Evolutionary conservation across 2,797 vertebrate genomes (phyloP).

Genomic region (Distichodus sexfasciatus): DNA sequence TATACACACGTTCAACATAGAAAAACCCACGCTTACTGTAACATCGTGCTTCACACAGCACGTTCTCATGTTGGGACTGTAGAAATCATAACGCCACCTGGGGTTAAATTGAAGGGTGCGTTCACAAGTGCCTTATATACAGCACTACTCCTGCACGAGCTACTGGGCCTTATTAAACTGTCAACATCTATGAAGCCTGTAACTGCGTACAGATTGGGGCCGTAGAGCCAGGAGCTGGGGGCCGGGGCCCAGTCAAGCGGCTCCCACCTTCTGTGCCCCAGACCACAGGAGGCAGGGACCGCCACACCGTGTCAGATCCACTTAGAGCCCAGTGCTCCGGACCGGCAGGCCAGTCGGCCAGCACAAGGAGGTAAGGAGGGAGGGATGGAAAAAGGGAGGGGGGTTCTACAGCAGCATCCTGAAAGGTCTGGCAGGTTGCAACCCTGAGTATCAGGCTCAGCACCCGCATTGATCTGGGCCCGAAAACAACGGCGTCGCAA

Average conservation of each 20-base stretch:
- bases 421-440: constrained; percentile 81
- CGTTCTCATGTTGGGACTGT: no score
- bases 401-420: constrained; percentile 64
- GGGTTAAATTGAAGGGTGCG: neutral
- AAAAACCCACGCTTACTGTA: no score
- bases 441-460: constrained; percentile 82
- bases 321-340: constrained; percentile 42
- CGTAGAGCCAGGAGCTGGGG: constrained; percentile 1
- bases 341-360: constrained; percentile 55
- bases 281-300: neutral
- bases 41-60: no score
- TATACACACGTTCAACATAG: no score
- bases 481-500: constrained; percentile 90
- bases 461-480: constrained; percentile 96
- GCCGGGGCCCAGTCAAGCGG: constrained; percentile 3
- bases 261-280: constrained; percentile 3
- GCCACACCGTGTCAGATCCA: constrained; percentile 51
- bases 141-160: neutral
- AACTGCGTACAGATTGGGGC: neutral
- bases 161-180: constrained; percentile 43
- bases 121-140: neutral
- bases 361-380: no score
- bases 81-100: neutral
- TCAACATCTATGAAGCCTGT: constrained; percentile 44
- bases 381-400: no score